Evolutionary conservation across 1,140 invertebrate species (phyloP).

Genomic region (Camponotus floridanus): DNA sequence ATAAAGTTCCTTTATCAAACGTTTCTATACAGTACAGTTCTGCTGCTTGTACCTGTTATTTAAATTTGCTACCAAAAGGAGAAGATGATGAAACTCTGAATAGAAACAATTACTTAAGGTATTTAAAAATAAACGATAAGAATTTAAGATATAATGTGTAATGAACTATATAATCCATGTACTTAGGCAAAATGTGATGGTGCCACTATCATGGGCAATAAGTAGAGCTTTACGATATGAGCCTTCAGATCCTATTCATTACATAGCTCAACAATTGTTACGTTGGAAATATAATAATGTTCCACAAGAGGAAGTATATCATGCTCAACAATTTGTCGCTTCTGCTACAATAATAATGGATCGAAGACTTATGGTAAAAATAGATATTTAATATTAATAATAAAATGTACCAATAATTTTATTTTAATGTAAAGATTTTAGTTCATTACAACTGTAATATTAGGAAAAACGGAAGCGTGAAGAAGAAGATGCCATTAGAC

Average conservation of each 20-base stretch:
- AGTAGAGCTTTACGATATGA: constrained; percentile 65
- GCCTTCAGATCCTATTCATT: constrained; percentile 72
- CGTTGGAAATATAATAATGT: constrained; percentile 70
- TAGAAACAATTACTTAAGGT: constrained; percentile 74
- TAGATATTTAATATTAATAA: not conserved
- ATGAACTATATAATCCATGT: constrained; percentile 21
- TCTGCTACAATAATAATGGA: constrained; percentile 51
- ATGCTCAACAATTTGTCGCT: constrained; percentile 36
- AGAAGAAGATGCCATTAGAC: constrained; percentile 29
- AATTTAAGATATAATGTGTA: not conserved
- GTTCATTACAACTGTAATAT: not conserved
- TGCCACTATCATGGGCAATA: constrained; percentile 75
- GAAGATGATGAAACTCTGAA: constrained; percentile 13
- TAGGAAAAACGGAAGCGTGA: constrained; percentile 26
- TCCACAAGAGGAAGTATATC: constrained; percentile 39
- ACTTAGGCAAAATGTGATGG: constrained; percentile 71
- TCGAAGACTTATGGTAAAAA: constrained; percentile 46
- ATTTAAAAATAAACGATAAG: constrained; percentile 3
- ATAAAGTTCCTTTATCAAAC: not conserved
- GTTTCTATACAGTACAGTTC: not conserved
- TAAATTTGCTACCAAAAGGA: constrained; percentile 18
- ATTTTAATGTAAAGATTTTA: not conserved
- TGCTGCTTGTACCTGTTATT: constrained; percentile 42
- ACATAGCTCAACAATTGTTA: constrained; percentile 71
- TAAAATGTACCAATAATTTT: not conserved